These are phyloP conservation scores for Poecilia velifera DNA, from an alignment of 2,797 vertebrate genomes.

Conservation along the genomic window DNA sequence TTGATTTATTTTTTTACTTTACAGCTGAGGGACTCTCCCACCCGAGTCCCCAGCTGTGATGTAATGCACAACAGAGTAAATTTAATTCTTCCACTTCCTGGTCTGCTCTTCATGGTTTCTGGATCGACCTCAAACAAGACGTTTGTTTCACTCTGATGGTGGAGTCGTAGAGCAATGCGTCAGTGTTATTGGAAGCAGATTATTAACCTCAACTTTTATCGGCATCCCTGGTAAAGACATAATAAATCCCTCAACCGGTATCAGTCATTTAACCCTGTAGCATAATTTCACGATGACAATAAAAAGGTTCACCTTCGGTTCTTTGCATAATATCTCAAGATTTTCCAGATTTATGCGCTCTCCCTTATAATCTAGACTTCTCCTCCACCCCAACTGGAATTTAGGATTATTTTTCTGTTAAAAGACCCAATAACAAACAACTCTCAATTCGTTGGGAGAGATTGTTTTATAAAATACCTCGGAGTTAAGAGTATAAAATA, in stretches of 20 bases:
- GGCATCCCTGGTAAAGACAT: not conserved
- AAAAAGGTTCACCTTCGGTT: not conserved
- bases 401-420: not conserved
- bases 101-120: not conserved
- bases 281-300: not conserved
- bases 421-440: not conserved
- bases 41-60: constrained; percentile 24
- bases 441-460: not conserved
- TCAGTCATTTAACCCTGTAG: not conserved
- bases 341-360: not conserved
- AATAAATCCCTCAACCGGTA: not conserved
- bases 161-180: not conserved
- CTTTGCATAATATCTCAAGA: not conserved
- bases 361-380: not conserved
- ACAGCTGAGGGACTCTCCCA: not conserved
- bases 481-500: not conserved
- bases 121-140: constrained; percentile 7
- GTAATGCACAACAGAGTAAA: constrained; percentile 34
- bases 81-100: constrained; percentile 17
- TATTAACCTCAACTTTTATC: not conserved
- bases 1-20: constrained; percentile 9
- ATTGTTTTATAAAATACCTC: not conserved
- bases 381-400: not conserved
- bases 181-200: not conserved
- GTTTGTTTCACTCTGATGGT: not conserved